Percentiles rank a stretch among this genome's conserved stretches.
phyloP scores from a whole-genome alignment of 2,797 vertebrate genomes.

The Mus minutoides region DNA sequence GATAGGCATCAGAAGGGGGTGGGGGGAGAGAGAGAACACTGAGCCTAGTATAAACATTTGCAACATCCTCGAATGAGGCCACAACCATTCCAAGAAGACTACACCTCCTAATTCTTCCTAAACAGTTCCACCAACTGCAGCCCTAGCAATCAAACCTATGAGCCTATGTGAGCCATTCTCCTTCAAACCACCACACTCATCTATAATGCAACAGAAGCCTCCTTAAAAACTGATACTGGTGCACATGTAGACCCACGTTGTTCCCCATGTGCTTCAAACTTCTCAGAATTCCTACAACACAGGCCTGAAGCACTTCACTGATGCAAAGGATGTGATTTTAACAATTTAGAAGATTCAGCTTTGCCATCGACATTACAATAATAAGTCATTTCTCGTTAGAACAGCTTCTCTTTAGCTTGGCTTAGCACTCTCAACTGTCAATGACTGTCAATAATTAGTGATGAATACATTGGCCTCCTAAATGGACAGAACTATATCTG shows the following conservation, averaged over 20 bases:
- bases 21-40: not conserved
- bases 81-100: not conserved
- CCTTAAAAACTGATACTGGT: not conserved
- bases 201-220: not conserved
- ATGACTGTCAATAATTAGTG: not conserved
- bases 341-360: not conserved
- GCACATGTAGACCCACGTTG: not conserved
- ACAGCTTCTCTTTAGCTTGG: not conserved
- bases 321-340: slow-evolving; percentile 18
- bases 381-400: slow-evolving; percentile 31
- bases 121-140: not conserved
- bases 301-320: not conserved
- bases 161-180: not conserved
- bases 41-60: not conserved
- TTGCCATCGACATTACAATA: slow-evolving; percentile 3
- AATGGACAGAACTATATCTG: not conserved
- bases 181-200: not conserved
- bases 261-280: slow-evolving; percentile 40
- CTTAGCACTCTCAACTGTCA: not conserved
- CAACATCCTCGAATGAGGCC: not conserved
- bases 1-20: too few relatives aligned
- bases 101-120: not conserved
- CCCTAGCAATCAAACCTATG: not conserved
- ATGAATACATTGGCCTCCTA: not conserved
- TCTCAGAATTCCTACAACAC: not conserved